Evolutionary conservation across 2,113 vertebrate species (phyloP).

Genomic region (Felis chaus): DNA sequence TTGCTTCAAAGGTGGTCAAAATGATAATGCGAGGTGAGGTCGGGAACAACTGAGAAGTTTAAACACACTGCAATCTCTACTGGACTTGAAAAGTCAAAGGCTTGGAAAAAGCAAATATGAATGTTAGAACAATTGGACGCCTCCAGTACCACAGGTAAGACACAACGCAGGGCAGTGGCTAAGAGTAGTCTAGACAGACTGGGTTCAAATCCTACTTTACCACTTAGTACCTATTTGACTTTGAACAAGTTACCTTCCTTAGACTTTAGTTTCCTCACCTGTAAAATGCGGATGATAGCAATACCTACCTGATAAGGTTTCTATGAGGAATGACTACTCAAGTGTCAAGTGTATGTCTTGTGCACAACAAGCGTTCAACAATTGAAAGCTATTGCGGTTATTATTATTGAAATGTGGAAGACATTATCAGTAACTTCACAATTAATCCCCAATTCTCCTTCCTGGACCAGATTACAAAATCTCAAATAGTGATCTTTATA

Average conservation of each 20-base stretch:
- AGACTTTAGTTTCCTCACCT: neutral
- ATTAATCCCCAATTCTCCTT: neutral
- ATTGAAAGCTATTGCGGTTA: neutral
- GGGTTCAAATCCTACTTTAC: neutral
- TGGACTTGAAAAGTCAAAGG: slow-evolving; percentile 61
- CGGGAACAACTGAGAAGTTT: slow-evolving; percentile 46
- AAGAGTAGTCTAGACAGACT: neutral
- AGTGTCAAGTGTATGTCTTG: neutral
- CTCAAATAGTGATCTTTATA: neutral
- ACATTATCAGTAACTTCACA: neutral
- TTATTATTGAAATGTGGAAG: neutral
- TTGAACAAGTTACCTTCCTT: neutral
- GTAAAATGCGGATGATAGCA: neutral
- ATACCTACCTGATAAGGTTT: neutral
- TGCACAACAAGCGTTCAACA: neutral
- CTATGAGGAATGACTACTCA: neutral
- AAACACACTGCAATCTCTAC: slow-evolving; percentile 39
- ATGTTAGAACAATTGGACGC: neutral
- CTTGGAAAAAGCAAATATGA: slow-evolving; percentile 46
- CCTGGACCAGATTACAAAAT: neutral
- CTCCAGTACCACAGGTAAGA: neutral
- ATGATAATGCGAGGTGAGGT: slow-evolving; percentile 62
- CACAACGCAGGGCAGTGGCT: neutral
- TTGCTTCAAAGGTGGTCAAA: slow-evolving; percentile 42
- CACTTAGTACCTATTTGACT: neutral